Base-by-base conservation (phyloP, 2,113 vertebrate species). In the Neofelis nebulosa region DNA sequence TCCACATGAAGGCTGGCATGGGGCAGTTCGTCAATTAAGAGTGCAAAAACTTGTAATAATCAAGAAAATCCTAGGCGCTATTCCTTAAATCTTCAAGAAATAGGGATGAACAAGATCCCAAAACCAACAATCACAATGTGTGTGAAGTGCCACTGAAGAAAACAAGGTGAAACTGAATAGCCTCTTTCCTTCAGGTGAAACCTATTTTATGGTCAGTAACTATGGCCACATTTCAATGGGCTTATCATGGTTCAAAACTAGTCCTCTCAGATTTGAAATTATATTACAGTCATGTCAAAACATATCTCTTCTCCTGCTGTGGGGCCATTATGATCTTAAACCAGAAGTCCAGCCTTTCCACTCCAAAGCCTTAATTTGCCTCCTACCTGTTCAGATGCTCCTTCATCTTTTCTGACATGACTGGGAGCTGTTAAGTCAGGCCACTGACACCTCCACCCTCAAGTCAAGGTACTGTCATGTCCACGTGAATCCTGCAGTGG, bases 61-160 rank as follows among this genome's bases (percentile, higher is more conserved):
- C 48, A 97, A 85, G 76, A 82, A 84, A 94, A 86, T 71, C 33
- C 38, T 41, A 85, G n/a, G 48, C 2, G 31, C 31, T 33, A 12
- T 55, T 89, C 82, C 83, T 82, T 89, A 83, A 95, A 71, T 74
- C 8, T 23, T 93, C 73, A 93, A 87, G 66, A 86, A 89, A 69
- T 31, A 68, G 48, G 48, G 80, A 79, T 14, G 18, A 79, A 68
- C 21, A 85, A 81, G 63, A 86, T 31, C 91, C 66, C 76, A 18
- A 96, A 90, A 69, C 5, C 11, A 14, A 63, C 13, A 1, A 36
- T 73, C 66, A 78, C 69, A 23, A 12, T 7, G 9, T 50, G 5
- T 81, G 79, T 94, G 10, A 89, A 52, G 66, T 19, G 12, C 5
- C 57, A 36, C 89, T 36, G 29, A 89, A 68, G 82, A 73, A 29